These are phyloP conservation scores for Vultur gryphus DNA, from an alignment of 2,797 vertebrate species.

Conservation along the genomic window DNA sequence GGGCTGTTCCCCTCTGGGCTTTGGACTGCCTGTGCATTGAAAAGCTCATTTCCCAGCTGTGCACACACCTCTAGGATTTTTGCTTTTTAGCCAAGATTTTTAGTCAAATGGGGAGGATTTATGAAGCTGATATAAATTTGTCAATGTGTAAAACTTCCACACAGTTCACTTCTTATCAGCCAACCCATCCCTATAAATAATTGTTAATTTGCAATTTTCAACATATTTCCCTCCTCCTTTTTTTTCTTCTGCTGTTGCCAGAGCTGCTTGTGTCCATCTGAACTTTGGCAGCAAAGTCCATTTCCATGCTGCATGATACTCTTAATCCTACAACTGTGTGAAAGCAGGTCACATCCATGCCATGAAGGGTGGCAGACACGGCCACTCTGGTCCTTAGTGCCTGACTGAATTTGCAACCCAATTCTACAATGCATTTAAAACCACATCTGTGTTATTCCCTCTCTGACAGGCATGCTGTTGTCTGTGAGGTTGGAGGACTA, in stretches of 20 bases:
- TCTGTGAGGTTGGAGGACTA: not conserved
- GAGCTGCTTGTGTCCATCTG: not conserved
- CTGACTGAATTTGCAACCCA: not conserved
- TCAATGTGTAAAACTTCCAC: not conserved
- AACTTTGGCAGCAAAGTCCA: not conserved
- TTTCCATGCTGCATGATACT: not conserved
- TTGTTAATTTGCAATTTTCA: not conserved
- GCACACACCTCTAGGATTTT: not conserved
- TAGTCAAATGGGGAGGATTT: not conserved
- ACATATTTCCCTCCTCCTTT: not conserved
- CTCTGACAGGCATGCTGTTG: not conserved
- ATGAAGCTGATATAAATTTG: not conserved
- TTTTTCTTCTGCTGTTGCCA: not conserved
- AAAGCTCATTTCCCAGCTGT: not conserved
- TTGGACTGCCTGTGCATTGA: not conserved
- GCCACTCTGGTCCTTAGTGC: not conserved
- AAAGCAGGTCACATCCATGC: not conserved
- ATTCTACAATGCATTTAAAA: not conserved
- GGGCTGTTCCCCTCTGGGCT: not conserved
- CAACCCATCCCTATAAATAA: not conserved
- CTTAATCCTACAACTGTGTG: not conserved
- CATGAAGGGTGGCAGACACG: not conserved
- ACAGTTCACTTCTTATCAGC: not conserved
- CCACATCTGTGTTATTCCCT: not conserved
- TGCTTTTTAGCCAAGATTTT: not conserved